Percentiles rank a stretch among this genome's conserved stretches.
phyloP scores from a whole-genome alignment of 2,797 vertebrate genomes.

The Cichlasoma orientale region DNA sequence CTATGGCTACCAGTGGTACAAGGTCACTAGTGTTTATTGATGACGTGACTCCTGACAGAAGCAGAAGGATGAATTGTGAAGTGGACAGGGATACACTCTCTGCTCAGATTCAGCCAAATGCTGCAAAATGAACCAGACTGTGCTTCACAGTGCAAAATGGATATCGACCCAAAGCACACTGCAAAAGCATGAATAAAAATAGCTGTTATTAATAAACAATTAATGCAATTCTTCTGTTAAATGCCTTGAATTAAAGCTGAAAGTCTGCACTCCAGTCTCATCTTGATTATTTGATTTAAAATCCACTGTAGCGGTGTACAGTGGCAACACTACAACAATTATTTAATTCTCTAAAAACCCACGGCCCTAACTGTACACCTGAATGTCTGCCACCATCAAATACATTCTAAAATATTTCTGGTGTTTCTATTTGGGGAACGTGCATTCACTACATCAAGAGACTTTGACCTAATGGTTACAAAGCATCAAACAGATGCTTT shows the following conservation, averaged over 20 bases:
- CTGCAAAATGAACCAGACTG: background rate
- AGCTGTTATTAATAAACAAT: background rate
- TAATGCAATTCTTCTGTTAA: background rate
- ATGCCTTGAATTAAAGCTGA: background rate
- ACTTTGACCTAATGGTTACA: background rate
- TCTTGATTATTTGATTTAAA: background rate
- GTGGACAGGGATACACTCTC: background rate
- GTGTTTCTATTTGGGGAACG: background rate
- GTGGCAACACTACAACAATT: background rate
- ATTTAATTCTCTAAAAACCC: background rate
- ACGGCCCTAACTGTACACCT: background rate
- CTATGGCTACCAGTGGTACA: background rate
- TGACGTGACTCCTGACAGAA: background rate
- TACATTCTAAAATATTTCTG: background rate
- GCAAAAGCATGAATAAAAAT: background rate
- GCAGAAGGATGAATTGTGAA: background rate
- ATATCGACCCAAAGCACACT: background rate
- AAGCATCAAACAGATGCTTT: background rate
- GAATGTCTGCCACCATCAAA: background rate
- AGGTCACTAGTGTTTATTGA: background rate
- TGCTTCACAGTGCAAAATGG: background rate
- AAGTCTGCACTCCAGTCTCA: background rate
- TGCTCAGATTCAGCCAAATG: background rate
- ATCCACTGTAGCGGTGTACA: background rate
- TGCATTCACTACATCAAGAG: background rate